Percentiles rank a stretch among this genome's conserved stretches.
phyloP scores from a whole-genome alignment of 2,888 invertebrate species.

The Acleris sparsana region DNA sequence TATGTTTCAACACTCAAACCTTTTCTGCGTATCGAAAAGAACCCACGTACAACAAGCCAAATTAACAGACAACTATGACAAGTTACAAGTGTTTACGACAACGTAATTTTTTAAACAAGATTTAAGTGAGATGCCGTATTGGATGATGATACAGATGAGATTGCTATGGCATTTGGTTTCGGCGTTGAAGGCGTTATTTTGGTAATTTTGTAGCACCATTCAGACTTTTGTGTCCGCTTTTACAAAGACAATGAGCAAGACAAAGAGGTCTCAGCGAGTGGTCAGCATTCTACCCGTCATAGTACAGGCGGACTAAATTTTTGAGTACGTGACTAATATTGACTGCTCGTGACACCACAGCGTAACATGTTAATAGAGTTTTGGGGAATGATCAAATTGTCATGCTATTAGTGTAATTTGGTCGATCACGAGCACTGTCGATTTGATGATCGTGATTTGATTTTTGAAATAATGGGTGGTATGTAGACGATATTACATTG shows the following conservation, averaged over 20 bases:
- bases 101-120: constrained; percentile 42
- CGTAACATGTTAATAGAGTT: constrained; percentile 33
- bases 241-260: constrained; percentile 74
- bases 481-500: background rate
- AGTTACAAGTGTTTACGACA: constrained; percentile 72
- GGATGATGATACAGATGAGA: constrained; percentile 42
- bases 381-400: constrained; percentile 25
- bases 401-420: constrained; percentile 34
- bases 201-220: constrained; percentile 51
- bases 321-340: constrained; percentile 54
- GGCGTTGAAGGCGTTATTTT: constrained; percentile 34
- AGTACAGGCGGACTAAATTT: constrained; percentile 48
- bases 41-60: constrained; percentile 64
- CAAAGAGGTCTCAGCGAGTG: constrained; percentile 73
- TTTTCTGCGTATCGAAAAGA: constrained; percentile 67
- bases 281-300: constrained; percentile 68
- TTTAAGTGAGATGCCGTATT: constrained; percentile 39
- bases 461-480: constrained; percentile 14
- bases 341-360: constrained; percentile 33
- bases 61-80: constrained; percentile 82
- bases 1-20: constrained; percentile 59
- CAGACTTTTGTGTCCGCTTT: constrained; percentile 67
- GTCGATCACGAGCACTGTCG: constrained; percentile 26
- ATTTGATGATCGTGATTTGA: constrained; percentile 24
- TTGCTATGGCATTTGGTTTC: constrained; percentile 37